phyloP scores from a whole-genome alignment of 30 jellyfish, hydroid and myxozoan species.

The Aurelia aurita region DNA sequence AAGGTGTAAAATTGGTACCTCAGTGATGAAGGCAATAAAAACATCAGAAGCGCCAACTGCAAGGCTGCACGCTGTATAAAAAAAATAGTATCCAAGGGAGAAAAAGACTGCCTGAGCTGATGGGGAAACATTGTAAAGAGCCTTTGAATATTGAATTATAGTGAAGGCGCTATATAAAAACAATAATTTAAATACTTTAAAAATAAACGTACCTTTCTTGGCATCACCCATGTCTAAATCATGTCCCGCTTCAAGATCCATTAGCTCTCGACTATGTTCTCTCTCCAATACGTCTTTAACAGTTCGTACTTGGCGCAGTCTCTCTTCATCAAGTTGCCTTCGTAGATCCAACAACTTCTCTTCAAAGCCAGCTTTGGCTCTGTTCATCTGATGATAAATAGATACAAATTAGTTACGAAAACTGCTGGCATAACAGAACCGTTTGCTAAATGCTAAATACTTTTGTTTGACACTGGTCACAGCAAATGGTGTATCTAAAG shows the following conservation, averaged over 20 bases:
- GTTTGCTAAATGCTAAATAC: neutral
- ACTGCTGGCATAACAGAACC: neutral
- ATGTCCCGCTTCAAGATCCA: conserved; percentile 68
- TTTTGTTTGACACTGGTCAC: neutral
- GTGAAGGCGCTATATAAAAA: too few relatives aligned
- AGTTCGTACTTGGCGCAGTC: conserved; percentile 66
- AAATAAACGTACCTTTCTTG: conserved; percentile 7
- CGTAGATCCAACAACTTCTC: conserved; percentile 58
- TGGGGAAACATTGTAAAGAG: too few relatives aligned
- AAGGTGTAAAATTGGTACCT: too few relatives aligned
- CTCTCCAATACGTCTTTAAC: conserved; percentile 70
- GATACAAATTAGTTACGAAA: neutral
- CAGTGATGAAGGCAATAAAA: too few relatives aligned
- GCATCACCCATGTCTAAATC: conserved; percentile 42
- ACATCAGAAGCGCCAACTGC: too few relatives aligned
- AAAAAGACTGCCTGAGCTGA: too few relatives aligned
- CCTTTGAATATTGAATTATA: too few relatives aligned
- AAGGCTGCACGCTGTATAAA: too few relatives aligned
- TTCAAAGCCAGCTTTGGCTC: conserved; percentile 81
- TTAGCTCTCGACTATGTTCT: conserved; percentile 63
- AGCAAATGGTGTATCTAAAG: too few relatives aligned
- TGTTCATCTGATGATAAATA: conserved; percentile 34
- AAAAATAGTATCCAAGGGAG: too few relatives aligned
- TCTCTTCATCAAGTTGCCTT: conserved; percentile 73
- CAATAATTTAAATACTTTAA: too few relatives aligned